phyloP scores from a whole-genome alignment of 2,888 invertebrate species.

The Pherbina coryleti region DNA sequence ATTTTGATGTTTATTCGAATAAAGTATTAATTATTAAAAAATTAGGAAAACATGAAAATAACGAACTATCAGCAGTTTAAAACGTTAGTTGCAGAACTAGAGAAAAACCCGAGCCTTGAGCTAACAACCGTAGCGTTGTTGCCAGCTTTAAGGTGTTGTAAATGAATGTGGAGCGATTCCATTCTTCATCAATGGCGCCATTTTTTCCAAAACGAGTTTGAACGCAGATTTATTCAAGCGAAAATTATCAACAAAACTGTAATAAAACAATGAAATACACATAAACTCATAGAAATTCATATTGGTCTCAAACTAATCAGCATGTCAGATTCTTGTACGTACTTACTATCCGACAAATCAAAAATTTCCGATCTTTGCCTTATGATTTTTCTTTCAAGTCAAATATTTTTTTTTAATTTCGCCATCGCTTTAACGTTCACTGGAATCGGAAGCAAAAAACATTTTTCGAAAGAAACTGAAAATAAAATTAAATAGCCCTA shows the following conservation, averaged over 20 bases:
- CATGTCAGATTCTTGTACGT: slow-evolving; percentile 2
- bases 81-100: no score
- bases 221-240: neutral
- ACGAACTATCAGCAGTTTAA: no score
- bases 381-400: neutral
- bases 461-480: neutral
- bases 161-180: slow-evolving; percentile 11
- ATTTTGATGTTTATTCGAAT: no score
- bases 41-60: no score
- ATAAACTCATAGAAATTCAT: neutral
- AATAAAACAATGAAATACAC: slow-evolving; percentile 2
- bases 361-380: neutral
- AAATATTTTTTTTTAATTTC: no score
- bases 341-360: slow-evolving; percentile 12
- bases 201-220: slow-evolving; percentile 30
- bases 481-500: neutral
- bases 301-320: neutral
- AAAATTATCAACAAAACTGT: slow-evolving; percentile 24
- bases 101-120: neutral
- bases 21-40: no score
- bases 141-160: neutral
- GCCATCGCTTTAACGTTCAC: no score
- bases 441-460: neutral
- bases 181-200: slow-evolving; percentile 23
- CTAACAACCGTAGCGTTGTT: slow-evolving; percentile 32